phyloP scores from a whole-genome alignment of 2,888 invertebrate species.

The Cosmia trapezina region DNA sequence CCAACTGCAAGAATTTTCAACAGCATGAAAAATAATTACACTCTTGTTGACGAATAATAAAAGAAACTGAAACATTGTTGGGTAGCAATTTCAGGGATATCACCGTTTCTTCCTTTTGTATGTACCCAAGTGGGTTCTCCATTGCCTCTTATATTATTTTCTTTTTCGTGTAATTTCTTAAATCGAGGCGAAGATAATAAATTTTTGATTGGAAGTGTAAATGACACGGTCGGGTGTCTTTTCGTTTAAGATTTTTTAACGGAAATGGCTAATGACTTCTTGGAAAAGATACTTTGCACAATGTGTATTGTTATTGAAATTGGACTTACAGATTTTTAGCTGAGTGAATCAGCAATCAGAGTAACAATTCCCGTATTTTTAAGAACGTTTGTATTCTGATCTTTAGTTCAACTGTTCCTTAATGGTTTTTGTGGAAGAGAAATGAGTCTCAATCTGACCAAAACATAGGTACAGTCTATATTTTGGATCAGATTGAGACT shows the following conservation, averaged over 20 bases:
- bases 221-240: background rate
- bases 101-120: conserved; percentile 37
- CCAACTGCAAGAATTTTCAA: conserved; percentile 39
- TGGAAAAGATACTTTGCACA: background rate
- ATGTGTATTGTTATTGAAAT: conserved; percentile 9
- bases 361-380: too few species aligned
- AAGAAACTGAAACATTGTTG: conserved; percentile 52
- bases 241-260: conserved; percentile 7
- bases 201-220: conserved; percentile 27
- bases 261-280: conserved; percentile 4
- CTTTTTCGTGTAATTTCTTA: conserved; percentile 28
- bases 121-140: conserved; percentile 35
- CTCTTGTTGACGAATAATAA: conserved; percentile 62
- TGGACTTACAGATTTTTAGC: background rate
- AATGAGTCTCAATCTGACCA: too few species aligned
- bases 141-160: conserved; percentile 25
- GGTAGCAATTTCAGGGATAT: conserved; percentile 60
- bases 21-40: conserved; percentile 60
- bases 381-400: too few species aligned
- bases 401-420: too few species aligned
- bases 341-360: background rate
- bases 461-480: too few species aligned
- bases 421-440: too few species aligned
- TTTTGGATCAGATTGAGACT: too few species aligned
- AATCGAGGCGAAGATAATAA: conserved; percentile 15